Conservation (phyloP, 2,113 vertebrate species). For the Phylloscopus trochilus region DNA sequence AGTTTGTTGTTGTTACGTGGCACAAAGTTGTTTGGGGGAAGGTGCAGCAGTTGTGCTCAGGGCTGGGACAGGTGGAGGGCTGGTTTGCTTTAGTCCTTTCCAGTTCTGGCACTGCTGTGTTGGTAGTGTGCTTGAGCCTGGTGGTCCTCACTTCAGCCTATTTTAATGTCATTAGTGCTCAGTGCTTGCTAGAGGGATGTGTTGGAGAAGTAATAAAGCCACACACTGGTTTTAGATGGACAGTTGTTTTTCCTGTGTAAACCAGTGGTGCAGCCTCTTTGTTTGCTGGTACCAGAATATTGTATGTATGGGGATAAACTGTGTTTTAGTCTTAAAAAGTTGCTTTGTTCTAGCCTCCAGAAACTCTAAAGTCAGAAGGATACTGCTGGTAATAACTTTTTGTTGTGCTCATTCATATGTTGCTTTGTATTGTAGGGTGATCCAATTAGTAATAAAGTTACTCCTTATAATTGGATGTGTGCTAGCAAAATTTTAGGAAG, state of each 20-base stretch:
- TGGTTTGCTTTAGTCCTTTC: not conserved
- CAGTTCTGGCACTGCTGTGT: accelerated
- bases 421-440: not conserved
- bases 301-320: not conserved
- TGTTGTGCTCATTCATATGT: not conserved
- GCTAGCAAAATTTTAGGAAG: not conserved
- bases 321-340: not conserved
- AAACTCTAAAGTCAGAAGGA: not conserved
- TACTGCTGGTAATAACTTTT: not conserved
- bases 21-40: not conserved
- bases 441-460: not conserved
- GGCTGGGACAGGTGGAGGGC: not conserved
- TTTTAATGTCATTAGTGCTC: not conserved
- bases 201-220: not conserved
- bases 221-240: accelerated
- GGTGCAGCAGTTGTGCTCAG: not conserved
- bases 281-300: not conserved
- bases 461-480: not conserved
- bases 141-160: not conserved
- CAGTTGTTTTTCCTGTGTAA: not conserved
- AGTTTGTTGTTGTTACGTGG: not conserved
- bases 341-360: not conserved
- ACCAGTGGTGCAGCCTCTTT: not conserved
- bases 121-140: not conserved
- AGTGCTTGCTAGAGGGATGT: not conserved